phyloP scores from a whole-genome alignment of 1,140 invertebrate species.

The Coenobita brevimanus region DNA sequence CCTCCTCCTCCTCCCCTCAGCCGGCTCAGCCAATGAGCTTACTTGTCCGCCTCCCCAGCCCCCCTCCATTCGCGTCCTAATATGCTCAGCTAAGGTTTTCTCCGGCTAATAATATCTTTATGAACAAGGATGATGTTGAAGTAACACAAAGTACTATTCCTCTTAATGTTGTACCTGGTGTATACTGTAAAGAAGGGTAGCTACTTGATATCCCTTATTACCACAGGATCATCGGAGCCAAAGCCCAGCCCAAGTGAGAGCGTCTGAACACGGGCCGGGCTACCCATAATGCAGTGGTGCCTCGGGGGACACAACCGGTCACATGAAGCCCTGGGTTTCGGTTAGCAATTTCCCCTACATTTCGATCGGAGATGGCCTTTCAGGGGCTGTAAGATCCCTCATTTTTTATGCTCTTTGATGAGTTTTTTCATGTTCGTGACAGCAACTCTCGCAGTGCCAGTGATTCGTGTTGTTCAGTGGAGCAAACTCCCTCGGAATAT shows the following conservation, averaged over 20 bases:
- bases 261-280: conserved; percentile 52
- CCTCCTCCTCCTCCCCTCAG: conserved; percentile 34
- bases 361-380: conserved; percentile 64
- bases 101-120: neutral
- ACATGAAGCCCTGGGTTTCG: conserved; percentile 63
- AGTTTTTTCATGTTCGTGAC: neutral
- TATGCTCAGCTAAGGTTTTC: neutral
- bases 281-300: conserved; percentile 67
- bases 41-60: conserved; percentile 49
- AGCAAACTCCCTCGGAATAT: neutral
- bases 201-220: too few relatives aligned
- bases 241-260: neutral
- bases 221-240: neutral
- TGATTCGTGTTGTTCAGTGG: neutral
- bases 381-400: conserved; percentile 43
- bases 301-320: conserved; percentile 67
- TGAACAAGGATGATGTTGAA: neutral
- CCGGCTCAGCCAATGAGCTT: conserved; percentile 55
- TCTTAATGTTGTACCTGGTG: too few relatives aligned
- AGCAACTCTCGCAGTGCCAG: neutral
- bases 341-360: conserved; percentile 65
- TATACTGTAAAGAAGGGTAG: too few relatives aligned
- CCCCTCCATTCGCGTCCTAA: conserved; percentile 40
- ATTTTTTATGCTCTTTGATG: conserved; percentile 52
- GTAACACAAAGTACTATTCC: neutral